These are phyloP conservation scores for Cerastis leucographa DNA, from an alignment of 2,888 invertebrate genomes.

Conservation along the genomic window DNA sequence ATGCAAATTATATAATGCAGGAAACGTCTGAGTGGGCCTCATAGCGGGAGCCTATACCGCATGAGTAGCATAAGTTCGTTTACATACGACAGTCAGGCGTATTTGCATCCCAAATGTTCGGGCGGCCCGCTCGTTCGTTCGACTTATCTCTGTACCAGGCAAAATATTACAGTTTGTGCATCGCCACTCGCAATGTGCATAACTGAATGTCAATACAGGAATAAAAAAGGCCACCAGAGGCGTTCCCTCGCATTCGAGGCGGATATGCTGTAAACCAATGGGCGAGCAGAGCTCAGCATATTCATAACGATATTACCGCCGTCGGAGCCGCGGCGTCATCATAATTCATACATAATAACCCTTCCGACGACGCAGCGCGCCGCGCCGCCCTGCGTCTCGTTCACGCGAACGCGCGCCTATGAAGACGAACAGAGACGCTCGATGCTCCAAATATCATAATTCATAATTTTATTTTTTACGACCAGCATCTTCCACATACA, in stretches of 20 bases:
- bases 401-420: conserved; percentile 73
- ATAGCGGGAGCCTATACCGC: conserved; percentile 88
- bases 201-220: conserved; percentile 90
- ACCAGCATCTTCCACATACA: conserved; percentile 69
- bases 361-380: conserved; percentile 86
- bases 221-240: conserved; percentile 89
- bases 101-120: conserved; percentile 90
- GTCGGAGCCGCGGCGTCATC: conserved; percentile 88
- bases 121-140: conserved; percentile 84
- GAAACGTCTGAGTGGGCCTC: conserved; percentile 91
- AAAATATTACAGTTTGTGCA: conserved; percentile 90
- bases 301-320: conserved; percentile 91
- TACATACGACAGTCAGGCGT: conserved; percentile 89
- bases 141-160: conserved; percentile 87
- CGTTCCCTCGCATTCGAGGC: conserved; percentile 88
- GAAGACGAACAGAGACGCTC: conserved; percentile 83
- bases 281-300: conserved; percentile 88
- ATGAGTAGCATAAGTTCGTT: conserved; percentile 90
- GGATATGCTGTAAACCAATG: conserved; percentile 89
- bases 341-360: conserved; percentile 91
- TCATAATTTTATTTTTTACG: conserved; percentile 89
- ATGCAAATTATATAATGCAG: conserved; percentile 91
- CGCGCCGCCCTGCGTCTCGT: conserved; percentile 86
- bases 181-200: conserved; percentile 89
- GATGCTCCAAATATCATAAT: conserved; percentile 87